Conservation (phyloP, 2,797 vertebrate species). For the Buphagus erythrorhynchus region DNA sequence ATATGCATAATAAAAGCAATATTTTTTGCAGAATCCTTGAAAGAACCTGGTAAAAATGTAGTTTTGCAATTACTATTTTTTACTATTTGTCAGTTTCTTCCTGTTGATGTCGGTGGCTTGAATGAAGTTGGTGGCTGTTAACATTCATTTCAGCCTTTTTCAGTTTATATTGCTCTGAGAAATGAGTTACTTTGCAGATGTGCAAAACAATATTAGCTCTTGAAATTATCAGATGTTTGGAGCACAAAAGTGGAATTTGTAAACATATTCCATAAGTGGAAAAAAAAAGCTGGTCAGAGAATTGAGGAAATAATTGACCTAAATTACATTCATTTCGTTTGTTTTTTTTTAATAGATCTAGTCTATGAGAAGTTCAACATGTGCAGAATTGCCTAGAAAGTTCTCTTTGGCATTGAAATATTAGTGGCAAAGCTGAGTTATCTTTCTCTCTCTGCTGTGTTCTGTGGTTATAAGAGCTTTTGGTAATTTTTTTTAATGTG, state of each 20-base stretch:
- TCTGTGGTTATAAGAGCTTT: neutral
- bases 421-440: neutral
- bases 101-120: neutral
- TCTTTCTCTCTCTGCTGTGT: neutral
- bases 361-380: neutral
- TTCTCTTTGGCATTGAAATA: neutral
- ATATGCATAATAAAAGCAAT: neutral
- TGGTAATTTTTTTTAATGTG: neutral
- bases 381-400: neutral
- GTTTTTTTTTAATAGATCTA: neutral
- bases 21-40: neutral
- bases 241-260: neutral
- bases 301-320: neutral
- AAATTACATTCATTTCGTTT: rapidly evolving
- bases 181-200: neutral
- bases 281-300: neutral
- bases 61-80: neutral
- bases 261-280: rapidly evolving
- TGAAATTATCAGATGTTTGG: neutral
- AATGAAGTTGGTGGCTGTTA: neutral
- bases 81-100: neutral
- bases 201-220: neutral
- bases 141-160: neutral
- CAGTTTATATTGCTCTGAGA: neutral
- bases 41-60: neutral